These are phyloP conservation scores for Silurus glanis DNA, from an alignment of 2,113 vertebrate genomes.

Conservation along the genomic window DNA sequence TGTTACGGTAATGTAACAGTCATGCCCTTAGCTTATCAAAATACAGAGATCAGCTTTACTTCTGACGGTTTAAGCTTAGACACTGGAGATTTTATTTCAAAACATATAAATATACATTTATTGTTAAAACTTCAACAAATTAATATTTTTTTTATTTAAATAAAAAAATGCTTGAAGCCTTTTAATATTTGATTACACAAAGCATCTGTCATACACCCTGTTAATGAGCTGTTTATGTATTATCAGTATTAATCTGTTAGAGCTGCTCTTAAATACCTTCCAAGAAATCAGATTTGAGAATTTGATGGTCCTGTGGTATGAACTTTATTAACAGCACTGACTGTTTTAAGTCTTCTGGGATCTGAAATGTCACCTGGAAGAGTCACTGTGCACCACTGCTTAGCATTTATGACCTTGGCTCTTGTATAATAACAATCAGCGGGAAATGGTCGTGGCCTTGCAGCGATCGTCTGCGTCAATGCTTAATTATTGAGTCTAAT, in stretches of 20 bases:
- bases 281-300: not conserved
- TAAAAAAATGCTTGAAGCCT: not conserved
- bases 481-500: constrained; percentile 53
- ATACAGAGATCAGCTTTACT: not conserved
- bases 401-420: constrained; percentile 23
- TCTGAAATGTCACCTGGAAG: not conserved
- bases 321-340: not conserved
- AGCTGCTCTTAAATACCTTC: not conserved
- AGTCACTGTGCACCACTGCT: not conserved
- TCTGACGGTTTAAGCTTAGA: not conserved
- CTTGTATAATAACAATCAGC: constrained; percentile 38
- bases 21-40: not conserved
- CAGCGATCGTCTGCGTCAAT: constrained; percentile 40
- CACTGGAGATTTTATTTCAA: not conserved
- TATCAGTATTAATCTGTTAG: not conserved
- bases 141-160: not conserved
- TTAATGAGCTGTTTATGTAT: not conserved
- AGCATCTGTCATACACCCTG: not conserved
- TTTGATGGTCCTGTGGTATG: not conserved
- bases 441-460: constrained; percentile 44
- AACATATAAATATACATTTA: not conserved
- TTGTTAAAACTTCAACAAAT: not conserved
- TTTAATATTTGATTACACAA: not conserved
- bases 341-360: not conserved
- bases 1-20: too few species aligned